Base-by-base conservation (phyloP, 2,797 vertebrate species). In the Bryconaethiops microstoma region DNA sequence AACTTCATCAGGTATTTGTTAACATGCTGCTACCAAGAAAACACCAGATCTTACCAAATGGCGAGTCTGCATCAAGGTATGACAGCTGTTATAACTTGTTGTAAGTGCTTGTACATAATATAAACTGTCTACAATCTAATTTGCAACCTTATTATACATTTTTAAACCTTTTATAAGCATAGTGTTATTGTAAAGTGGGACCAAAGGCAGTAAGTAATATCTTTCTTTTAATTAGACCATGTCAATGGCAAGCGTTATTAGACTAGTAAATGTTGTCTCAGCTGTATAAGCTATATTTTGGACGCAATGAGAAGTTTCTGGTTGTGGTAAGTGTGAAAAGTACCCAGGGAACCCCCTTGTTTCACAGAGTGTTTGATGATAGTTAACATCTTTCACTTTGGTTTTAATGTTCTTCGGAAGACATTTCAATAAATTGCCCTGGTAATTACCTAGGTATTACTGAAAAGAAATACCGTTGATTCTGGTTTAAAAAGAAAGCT, bases 261-360 rank as follows among this genome's bases (percentile, higher is more conserved):
- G 52, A 16, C 65, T 74, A 3, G 13, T 48, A 45, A 13, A 21
- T 6, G 21, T 23, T 69, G 21, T 23, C 4, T 23, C 10, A 48
- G 67, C 67, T 69, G 48, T 29, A n/a, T 73, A 25, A 35, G 17
- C 25, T 25, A 73, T n/a, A 73, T 19, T 73, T 73, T 57, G 25
- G 25, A 55, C 19, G 9, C 5, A 39, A 35, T 29, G 29, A 1
- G n/a, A 59, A 29, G 35, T 42, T 74, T 59, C 40, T 42, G 10
- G 40, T 57, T 74, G 71, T 74, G 71, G 71, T 74, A 29, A 74
- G 9, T 14, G 48, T 16, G 8, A 59, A 74, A 59, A 59, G 71
- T 73, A 73, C 52, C 71, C 21, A 59, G 54, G n/a, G 29, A 74
- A 59, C 21, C 54, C 71, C 70, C 10, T 59, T 59, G 21, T 42